Percentiles rank a stretch among this genome's conserved stretches.
Evolutionary conservation across 2,113 vertebrate genomes (phyloP).

Genomic region (Scophthalmus maximus): DNA sequence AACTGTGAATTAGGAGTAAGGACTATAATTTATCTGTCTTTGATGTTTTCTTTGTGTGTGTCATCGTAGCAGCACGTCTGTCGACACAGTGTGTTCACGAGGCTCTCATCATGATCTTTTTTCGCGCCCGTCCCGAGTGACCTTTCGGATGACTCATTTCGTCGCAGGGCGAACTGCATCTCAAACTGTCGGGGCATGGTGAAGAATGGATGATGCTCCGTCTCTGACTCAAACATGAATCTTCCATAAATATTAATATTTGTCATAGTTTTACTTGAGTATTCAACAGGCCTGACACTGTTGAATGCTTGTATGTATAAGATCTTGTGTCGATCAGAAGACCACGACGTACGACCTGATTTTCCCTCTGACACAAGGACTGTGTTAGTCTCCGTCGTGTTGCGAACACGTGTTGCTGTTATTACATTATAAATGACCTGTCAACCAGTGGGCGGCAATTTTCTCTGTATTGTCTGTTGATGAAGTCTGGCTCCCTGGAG

Average conservation of each 20-base stretch:
- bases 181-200: slow-evolving; percentile 6
- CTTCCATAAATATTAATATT: background rate
- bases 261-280: too few species aligned
- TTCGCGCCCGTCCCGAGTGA: background rate
- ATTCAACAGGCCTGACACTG: background rate
- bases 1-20: background rate
- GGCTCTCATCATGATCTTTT: background rate
- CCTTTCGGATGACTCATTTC: slow-evolving; percentile 22
- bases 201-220: slow-evolving; percentile 3
- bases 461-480: too few species aligned
- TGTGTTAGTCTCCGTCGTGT: too few species aligned
- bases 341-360: too few species aligned
- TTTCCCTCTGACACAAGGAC: too few species aligned
- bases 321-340: background rate
- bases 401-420: too few species aligned
- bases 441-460: too few species aligned
- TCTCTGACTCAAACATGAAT: background rate
- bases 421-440: too few species aligned
- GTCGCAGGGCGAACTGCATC: background rate
- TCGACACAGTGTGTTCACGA: background rate
- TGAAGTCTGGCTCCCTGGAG: background rate
- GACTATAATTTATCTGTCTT: background rate
- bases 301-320: too few species aligned
- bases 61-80: background rate
- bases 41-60: background rate